A percentile compares a stretch with the other conserved stretches of the same genome.
phyloP scores from a whole-genome alignment of 2,113 vertebrate species.

The Callaeas wilsoni region DNA sequence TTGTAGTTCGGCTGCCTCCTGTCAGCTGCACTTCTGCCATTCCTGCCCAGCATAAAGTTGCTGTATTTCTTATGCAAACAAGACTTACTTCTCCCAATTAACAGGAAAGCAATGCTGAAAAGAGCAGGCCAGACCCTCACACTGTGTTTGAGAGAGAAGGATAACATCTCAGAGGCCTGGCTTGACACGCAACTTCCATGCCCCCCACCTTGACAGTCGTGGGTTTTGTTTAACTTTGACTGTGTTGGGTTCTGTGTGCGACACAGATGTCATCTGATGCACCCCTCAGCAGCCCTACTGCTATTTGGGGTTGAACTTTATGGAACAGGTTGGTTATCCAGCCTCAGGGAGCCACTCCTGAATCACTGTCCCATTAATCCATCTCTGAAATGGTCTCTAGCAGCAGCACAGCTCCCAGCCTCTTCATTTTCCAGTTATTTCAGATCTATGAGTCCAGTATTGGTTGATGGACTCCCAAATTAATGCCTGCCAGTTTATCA shows the following conservation, averaged over 20 bases:
- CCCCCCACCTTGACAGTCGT: accelerated
- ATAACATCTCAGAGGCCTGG: not conserved
- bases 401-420: not conserved
- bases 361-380: not conserved
- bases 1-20: not conserved
- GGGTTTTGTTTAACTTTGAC: not conserved
- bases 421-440: not conserved
- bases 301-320: not conserved
- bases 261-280: not conserved
- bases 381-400: not conserved
- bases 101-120: not conserved
- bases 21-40: slow-evolving; percentile 25
- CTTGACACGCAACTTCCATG: not conserved
- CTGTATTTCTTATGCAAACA: not conserved
- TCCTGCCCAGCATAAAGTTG: not conserved
- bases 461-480: not conserved
- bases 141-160: not conserved
- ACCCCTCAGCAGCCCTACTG: not conserved
- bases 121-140: not conserved
- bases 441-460: not conserved
- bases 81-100: not conserved
- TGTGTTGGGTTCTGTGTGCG: accelerated
- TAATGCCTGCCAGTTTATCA: not conserved
- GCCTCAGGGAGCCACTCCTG: not conserved
- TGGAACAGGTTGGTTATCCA: not conserved